A percentile compares a stretch with the other conserved stretches of the same genome.
Conservation (phyloP, 2,113 vertebrate genomes). For the Toxostoma redivivum region DNA sequence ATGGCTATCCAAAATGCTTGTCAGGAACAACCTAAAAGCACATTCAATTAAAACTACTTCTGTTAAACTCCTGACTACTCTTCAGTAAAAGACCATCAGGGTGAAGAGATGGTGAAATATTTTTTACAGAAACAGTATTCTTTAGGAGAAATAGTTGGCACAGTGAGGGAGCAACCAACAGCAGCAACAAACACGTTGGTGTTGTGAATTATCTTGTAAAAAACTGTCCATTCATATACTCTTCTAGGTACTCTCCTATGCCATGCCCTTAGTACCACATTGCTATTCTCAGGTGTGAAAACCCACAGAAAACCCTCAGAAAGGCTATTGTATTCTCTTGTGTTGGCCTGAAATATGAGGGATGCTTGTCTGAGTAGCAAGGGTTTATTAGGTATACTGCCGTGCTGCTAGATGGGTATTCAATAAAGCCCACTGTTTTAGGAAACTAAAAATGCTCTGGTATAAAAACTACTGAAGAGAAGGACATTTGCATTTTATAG, state of each 20-base stretch:
- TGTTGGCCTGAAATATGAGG: neutral
- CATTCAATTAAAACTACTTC: neutral
- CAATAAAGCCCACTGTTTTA: neutral
- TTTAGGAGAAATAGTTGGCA: neutral
- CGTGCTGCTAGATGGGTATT: neutral
- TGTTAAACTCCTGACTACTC: neutral
- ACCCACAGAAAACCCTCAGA: neutral
- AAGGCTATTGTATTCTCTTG: neutral
- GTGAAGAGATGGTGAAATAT: neutral
- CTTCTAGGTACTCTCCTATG: neutral
- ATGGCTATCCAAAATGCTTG: neutral
- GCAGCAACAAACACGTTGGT: neutral
- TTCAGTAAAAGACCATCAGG: neutral
- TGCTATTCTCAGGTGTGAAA: neutral
- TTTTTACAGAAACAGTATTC: neutral
- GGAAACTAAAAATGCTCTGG: neutral
- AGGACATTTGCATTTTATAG: slow-evolving; percentile 25
- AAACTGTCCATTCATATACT: neutral
- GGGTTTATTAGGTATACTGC: neutral
- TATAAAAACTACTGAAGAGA: neutral
- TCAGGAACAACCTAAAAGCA: neutral
- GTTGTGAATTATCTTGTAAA: neutral
- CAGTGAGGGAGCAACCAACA: neutral
- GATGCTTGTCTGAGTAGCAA: neutral
- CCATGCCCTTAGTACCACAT: neutral